Conservation (phyloP, 2,113 vertebrate species). For the Menura novaehollandiae region DNA sequence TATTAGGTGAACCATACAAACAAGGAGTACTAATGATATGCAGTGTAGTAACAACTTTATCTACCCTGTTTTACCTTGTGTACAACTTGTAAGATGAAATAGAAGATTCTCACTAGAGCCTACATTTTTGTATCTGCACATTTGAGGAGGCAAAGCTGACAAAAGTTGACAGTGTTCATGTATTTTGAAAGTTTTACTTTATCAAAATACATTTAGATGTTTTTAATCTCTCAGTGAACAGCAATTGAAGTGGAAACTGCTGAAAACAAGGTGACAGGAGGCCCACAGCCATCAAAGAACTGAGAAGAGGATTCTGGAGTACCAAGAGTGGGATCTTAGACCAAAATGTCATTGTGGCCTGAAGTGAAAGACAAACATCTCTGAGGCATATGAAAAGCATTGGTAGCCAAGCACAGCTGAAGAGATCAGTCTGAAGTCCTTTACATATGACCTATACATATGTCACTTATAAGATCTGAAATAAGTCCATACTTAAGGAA, state of each 20-base stretch:
- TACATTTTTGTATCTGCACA: rapidly evolving
- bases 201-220: not conserved
- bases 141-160: not conserved
- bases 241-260: not conserved
- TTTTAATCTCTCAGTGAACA: not conserved
- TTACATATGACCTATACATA: not conserved
- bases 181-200: not conserved
- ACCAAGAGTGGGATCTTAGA: not conserved
- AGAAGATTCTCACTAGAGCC: not conserved
- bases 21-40: not conserved
- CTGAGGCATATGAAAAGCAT: not conserved
- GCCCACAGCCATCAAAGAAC: not conserved
- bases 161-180: not conserved
- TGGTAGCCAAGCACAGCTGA: not conserved
- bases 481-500: not conserved
- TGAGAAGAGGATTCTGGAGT: not conserved
- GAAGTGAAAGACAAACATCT: not conserved
- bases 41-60: not conserved
- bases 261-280: not conserved
- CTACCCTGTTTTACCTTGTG: not conserved
- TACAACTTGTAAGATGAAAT: not conserved
- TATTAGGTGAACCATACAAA: not conserved
- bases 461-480: not conserved
- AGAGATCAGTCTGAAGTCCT: not conserved
- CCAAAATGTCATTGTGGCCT: not conserved